Evolutionary conservation across 1,140 invertebrate genomes (phyloP), one percentile per base, ranked within the genome.

Genomic region (Fragariocoptes setiger): DNA sequence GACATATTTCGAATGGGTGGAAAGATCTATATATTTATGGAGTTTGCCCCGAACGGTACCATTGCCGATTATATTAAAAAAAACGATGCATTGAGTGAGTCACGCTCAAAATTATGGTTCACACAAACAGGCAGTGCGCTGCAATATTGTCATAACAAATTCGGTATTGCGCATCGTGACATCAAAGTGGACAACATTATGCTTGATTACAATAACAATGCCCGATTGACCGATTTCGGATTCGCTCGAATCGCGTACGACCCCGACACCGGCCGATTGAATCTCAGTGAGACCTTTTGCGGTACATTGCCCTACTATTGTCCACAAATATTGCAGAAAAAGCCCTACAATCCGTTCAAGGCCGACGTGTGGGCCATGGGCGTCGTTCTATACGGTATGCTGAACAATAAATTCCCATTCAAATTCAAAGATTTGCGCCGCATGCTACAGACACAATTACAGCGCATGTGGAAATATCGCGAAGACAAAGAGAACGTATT

Each of bases 371-470:
- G 53, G 53, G 50, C 48, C n/a, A 43, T 46, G 4, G 53, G 54
- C 4, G 50, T 54, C 5, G 50, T 54, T 15, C 43, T 55, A 3
- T 54, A 53, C 37, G 47, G 51, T 18, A 51, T 55, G 35, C 31
- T 54, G 3, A 53, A 51, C 44, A 49, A 51, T 37, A 35, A 47
- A 3, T 58, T 59, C 54, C 57, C 59, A 1, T 62, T 55, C 43
- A 56, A 61, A 40, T 59, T 58, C 44, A 52, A 51, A 18, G 58
- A 62, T 44, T 48, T 59, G 12, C 56, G 53, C 39, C 51, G 51
- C 40, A 59, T 61, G 58, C 50, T 61, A 4, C 47, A 47, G 37
- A 52, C 57, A 38, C 59, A 61, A 19, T 25, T 37, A n/a, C 21
- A 44, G 14, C 21, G 35, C 14, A 44, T 41, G 15, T 44, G n/a